Conservation (phyloP, 2,113 vertebrate genomes). For the Narcine bancroftii region DNA sequence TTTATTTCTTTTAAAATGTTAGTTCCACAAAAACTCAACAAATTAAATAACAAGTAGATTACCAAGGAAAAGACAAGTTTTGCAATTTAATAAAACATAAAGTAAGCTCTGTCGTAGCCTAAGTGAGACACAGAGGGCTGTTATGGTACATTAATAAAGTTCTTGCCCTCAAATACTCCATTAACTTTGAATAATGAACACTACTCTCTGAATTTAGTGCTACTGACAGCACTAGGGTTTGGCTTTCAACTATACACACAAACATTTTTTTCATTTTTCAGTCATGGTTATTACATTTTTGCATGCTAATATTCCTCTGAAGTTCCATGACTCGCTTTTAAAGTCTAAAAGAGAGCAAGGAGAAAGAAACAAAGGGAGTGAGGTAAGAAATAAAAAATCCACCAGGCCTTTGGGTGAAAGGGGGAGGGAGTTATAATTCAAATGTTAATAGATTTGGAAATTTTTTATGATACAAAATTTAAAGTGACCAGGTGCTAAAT, state of each 20-base stretch:
- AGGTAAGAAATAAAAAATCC: neutral
- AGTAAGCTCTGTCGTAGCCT: slow-evolving; percentile 27
- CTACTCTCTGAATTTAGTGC: slow-evolving; percentile 30
- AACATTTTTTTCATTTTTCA: slow-evolving; percentile 38
- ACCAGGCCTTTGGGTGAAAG: neutral
- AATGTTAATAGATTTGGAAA: neutral
- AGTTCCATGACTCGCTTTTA: slow-evolving; percentile 48
- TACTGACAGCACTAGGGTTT: slow-evolving; percentile 39
- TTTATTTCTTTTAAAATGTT: neutral
- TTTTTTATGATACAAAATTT: neutral
- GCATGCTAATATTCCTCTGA: slow-evolving; percentile 40
- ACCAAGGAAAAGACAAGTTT: neutral
- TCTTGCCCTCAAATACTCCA: slow-evolving; percentile 38
- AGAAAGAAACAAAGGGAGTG: slow-evolving; percentile 26
- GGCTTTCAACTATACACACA: slow-evolving; percentile 40
- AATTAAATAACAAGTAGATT: slow-evolving; percentile 31
- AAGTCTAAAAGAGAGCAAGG: slow-evolving; percentile 46
- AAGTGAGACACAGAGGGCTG: slow-evolving; percentile 37
- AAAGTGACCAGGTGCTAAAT: neutral
- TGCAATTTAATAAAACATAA: slow-evolving; percentile 9
- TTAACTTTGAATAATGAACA: slow-evolving; percentile 39
- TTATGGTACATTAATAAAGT: slow-evolving; percentile 39
- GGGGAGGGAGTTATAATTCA: neutral
- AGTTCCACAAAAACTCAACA: neutral
- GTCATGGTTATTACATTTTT: slow-evolving; percentile 38